phyloP scores from a whole-genome alignment of 2,797 vertebrate species.

The Schizopygopsis malacanthus region DNA sequence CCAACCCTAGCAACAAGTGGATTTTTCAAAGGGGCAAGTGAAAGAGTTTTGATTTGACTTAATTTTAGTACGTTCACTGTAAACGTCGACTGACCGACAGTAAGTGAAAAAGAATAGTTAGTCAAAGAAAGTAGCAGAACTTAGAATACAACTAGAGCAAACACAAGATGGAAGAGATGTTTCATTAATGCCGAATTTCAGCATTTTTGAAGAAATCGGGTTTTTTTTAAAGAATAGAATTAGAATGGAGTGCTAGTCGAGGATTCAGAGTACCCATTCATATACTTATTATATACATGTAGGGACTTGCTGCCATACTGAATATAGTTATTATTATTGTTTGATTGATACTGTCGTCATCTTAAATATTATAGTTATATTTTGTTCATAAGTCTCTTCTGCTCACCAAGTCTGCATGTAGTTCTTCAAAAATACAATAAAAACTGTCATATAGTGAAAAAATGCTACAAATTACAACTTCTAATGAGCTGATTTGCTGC shows the following conservation, averaged over 20 bases:
- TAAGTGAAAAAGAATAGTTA: background rate
- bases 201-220: background rate
- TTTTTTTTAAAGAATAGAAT: no score
- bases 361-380: background rate
- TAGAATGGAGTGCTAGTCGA: no score
- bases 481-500: background rate
- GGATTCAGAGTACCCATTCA: no score
- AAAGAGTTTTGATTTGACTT: background rate
- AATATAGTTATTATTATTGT: no score
- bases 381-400: background rate
- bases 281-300: background rate
- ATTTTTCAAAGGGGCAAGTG: background rate
- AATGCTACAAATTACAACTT: background rate
- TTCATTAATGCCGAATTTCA: background rate
- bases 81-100: background rate
- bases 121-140: background rate
- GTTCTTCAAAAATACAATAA: background rate
- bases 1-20: background rate
- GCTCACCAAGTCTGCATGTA: background rate
- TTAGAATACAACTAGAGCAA: no score
- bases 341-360: background rate
- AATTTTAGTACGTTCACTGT: background rate
- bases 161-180: no score
- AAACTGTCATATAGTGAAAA: background rate
- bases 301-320: no score